Conservation (phyloP, 2,888 invertebrate species). For the Agriopis marginaria region DNA sequence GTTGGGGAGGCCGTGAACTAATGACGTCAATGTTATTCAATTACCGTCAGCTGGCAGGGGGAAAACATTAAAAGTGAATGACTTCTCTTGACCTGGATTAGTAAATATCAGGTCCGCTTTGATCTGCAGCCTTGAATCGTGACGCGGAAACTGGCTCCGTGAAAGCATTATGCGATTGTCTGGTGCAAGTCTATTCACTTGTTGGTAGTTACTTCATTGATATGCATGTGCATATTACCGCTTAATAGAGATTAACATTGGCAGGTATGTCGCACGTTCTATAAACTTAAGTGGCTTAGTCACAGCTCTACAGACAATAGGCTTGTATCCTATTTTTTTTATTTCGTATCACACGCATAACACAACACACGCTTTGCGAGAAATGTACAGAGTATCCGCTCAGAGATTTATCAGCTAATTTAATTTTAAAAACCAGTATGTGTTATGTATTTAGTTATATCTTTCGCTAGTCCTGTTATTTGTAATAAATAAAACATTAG, state of each 20-base stretch:
- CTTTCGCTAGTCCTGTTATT: too few relatives aligned
- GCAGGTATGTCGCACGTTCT: not conserved
- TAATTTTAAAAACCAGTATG: too few relatives aligned
- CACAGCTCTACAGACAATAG: not conserved
- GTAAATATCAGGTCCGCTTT: slow-evolving; percentile 75
- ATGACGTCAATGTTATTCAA: slow-evolving; percentile 69
- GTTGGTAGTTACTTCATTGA: slow-evolving; percentile 10
- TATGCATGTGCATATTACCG: slow-evolving; percentile 8
- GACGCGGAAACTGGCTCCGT: slow-evolving; percentile 80
- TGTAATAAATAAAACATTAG: too few relatives aligned
- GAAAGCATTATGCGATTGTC: slow-evolving; percentile 80
- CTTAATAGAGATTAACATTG: not conserved
- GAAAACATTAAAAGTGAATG: slow-evolving; percentile 77
- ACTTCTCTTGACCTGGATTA: slow-evolving; percentile 79
- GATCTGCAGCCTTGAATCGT: slow-evolving; percentile 82
- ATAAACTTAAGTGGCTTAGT: not conserved
- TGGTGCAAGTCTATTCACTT: slow-evolving; percentile 58
- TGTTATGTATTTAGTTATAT: too few relatives aligned
- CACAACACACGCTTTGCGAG: too few relatives aligned
- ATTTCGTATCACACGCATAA: too few relatives aligned
- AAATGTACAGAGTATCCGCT: too few relatives aligned
- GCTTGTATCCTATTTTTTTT: too few relatives aligned
- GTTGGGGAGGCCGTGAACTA: slow-evolving; percentile 66
- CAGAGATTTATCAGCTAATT: too few relatives aligned
- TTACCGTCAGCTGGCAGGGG: slow-evolving; percentile 68